Evolutionary conservation across 2,888 invertebrate genomes (phyloP), one percentile per base, ranked within the genome.

Genomic region (Melinopterus prodromus): DNA sequence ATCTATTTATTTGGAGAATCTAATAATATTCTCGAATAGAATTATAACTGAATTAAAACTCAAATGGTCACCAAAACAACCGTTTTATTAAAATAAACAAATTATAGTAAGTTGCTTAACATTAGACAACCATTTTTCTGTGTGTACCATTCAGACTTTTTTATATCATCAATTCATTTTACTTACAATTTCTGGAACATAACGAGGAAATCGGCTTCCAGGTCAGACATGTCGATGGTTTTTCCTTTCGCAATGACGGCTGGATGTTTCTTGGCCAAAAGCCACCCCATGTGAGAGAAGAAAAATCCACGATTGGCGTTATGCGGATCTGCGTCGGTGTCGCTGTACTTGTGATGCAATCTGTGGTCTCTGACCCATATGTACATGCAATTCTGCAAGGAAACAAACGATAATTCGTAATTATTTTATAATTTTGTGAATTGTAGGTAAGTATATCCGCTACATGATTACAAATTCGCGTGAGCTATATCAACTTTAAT

Each of bases 221-320:
- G 87, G 86, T 97, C 97, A n/a, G 93, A 92, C 90, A 96, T 90
- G 86, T 96, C 95, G 53, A 97, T 92, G 36, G 90, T 91, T 85
- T 88, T 89, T 35, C 92, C 95, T 83, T 94, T 93, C 80, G 91
- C 90, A 37, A 91, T 92, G 69, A 95, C 94, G 82, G 93, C 92
- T 0, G 95, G 96, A 86, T 97, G 97, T 87, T 96, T 97, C 83
- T 91, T 92, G 81, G 90, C 90, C 92, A 97, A 92, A 16, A 97
- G 89, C 97, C 97, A 98, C 6, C 97, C 97, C 77, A 97, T 92
- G 87, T 97, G 97, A 2, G 94, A 92, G 89, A 97, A 97, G 90
- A 97, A 97, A 90, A 97, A 96, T 0, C 97, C 97, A 72, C 95
- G 90, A 74, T 91, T 92, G 0, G 95, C 92, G 86, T 96, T 96